These are phyloP conservation scores for Ibycter americanus DNA, from an alignment of 2,797 vertebrate species.

Conservation along the genomic window DNA sequence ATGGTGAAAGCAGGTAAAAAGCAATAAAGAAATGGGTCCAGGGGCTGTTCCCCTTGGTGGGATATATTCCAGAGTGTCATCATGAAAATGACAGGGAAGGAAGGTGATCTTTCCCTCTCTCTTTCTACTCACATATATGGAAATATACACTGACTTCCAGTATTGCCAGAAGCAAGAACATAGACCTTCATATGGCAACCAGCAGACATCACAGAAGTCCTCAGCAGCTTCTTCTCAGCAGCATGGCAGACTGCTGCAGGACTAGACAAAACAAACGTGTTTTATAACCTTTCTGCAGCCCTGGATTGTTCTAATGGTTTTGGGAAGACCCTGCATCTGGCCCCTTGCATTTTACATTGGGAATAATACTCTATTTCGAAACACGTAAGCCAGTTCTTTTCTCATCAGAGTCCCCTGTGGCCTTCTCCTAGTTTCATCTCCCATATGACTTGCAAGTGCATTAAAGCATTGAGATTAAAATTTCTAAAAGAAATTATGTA, in stretches of 20 bases:
- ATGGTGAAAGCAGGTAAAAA: not conserved
- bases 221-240: not conserved
- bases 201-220: not conserved
- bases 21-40: not conserved
- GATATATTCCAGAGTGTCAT: not conserved
- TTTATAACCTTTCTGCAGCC: not conserved
- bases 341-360: not conserved
- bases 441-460: not conserved
- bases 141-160: not conserved
- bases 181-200: not conserved
- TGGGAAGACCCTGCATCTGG: not conserved
- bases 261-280: not conserved
- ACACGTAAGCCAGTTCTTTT: not conserved
- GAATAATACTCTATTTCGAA: not conserved
- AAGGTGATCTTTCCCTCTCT: not conserved
- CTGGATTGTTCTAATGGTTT: not conserved
- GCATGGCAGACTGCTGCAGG: not conserved
- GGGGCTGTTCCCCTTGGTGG: not conserved
- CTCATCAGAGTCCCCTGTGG: not conserved
- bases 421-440: not conserved
- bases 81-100: not conserved
- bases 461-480: not conserved
- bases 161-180: not conserved
- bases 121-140: not conserved
- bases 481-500: not conserved